phyloP scores from a whole-genome alignment of 2,888 invertebrate species.

The Apomyelois bistriatella region DNA sequence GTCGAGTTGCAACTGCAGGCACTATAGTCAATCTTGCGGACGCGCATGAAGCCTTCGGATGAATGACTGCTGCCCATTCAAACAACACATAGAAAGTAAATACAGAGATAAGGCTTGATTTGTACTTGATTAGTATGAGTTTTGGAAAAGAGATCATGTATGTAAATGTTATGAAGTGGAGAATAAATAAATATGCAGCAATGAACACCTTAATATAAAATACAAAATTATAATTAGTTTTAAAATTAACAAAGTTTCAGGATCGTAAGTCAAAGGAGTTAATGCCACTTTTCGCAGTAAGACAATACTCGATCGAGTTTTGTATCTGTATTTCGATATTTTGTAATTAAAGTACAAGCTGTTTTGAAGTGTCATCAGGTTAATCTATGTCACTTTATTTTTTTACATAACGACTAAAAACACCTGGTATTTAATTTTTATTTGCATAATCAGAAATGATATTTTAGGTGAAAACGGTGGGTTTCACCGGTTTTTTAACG shows the following conservation, averaged over 20 bases:
- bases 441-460: no score
- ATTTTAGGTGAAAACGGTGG: no score
- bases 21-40: background rate
- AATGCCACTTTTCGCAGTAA: no score
- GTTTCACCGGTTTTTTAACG: no score
- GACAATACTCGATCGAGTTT: background rate
- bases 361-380: background rate
- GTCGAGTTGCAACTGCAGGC: slow-evolving; percentile 1
- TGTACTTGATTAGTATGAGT: no score
- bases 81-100: background rate
- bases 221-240: no score
- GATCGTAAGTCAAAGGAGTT: no score
- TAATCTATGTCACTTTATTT: slow-evolving; percentile 2
- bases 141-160: no score
- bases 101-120: background rate
- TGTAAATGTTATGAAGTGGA: no score
- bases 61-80: slow-evolving; percentile 5
- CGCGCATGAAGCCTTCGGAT: slow-evolving; percentile 3
- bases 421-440: background rate
- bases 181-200: no score
- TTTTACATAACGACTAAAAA: background rate
- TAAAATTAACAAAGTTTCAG: no score
- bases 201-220: no score
- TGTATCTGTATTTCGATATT: background rate
- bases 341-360: background rate